Base-by-base conservation (phyloP, 2,797 vertebrate genomes). In the Bradypodion pumilum region DNA sequence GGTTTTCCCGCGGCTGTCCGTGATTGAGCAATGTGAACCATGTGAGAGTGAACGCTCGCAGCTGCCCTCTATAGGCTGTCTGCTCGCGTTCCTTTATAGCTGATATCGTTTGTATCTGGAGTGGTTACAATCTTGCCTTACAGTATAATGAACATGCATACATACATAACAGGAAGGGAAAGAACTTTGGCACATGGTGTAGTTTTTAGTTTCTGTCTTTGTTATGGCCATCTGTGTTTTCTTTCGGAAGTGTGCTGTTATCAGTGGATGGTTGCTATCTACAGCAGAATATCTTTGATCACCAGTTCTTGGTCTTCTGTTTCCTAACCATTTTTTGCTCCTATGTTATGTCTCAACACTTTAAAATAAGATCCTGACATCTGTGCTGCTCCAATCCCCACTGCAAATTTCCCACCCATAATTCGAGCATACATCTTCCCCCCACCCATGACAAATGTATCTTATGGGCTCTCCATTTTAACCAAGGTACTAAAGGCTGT, bases 401-500 rank as follows among this genome's bases (percentile, higher is more conserved):
- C 16, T 42, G 60, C 80, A 92, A 88, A 77, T 74, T 37, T 42
- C 46, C 60, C 69, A 23, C 29, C 44, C 86, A 91, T 95, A 91
- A 94, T 95, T 95, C 94, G 92, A 94, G 86, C 42, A 9, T 84
- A 65, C 73, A 91, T 88, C 91, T 87, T 92, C 91, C 87, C 94
- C 90, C 86, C 94, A 90, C 87, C 92, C 87, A 92, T 91, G 89
- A 90, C 92, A 94, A 92, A 90, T 91, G 91, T 94, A 92, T 85
- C 94, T 95, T 93, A 91, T 74, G 74, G 65, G 87, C 81, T 91
- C 85, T 94, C 88, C 85, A 80, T 94, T 95, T 94, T 94, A 93
- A 94, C 93, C 90, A 94, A 94, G 84, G 73, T 85, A 93, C 89
- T 88, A 92, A 94, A 95, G 92, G 93, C 94, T 95, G 91, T 96